These are phyloP conservation scores for Peribatodes rhomboidaria DNA, from an alignment of 2,888 invertebrate species.

Conservation along the genomic window DNA sequence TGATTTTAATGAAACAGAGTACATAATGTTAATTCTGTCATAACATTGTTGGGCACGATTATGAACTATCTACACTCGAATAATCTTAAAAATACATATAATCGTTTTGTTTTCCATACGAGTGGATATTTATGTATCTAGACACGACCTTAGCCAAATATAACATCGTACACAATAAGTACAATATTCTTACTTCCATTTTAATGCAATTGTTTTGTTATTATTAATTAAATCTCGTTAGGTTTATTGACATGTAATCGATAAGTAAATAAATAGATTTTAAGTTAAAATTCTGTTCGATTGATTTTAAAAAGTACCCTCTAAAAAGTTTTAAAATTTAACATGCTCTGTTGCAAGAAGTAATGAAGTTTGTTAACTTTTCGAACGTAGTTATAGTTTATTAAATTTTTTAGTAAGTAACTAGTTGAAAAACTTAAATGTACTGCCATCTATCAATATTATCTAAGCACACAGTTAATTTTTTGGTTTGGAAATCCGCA, in stretches of 20 bases:
- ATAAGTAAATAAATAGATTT: constrained; percentile 24
- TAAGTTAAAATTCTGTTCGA: constrained; percentile 21
- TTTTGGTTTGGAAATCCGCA: constrained; percentile 47
- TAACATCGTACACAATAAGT: constrained; percentile 67
- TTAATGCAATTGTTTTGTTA: constrained; percentile 73
- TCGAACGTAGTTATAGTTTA: constrained; percentile 2
- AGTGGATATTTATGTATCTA: constrained; percentile 18
- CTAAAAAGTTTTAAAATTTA: not conserved
- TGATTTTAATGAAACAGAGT: too few relatives aligned
- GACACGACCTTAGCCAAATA: constrained; percentile 31
- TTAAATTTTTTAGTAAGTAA: not conserved
- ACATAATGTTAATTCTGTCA: too few relatives aligned
- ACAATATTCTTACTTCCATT: constrained; percentile 63
- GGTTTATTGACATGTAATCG: constrained; percentile 51
- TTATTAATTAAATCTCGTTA: constrained; percentile 75
- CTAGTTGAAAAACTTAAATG: constrained; percentile 33
- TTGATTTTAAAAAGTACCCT: constrained; percentile 6
- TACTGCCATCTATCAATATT: constrained; percentile 68
- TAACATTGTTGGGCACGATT: too few relatives aligned
- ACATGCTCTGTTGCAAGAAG: not conserved
- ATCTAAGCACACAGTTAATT: constrained; percentile 31
- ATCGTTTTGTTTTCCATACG: constrained; percentile 31
- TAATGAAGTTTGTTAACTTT: not conserved
- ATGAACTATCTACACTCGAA: constrained; percentile 58
- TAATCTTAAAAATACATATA: constrained; percentile 52